phyloP scores from a whole-genome alignment of 30 jellyfish, hydroid and myxozoan genomes.

The Calvadosia cruxmelitensis region DNA sequence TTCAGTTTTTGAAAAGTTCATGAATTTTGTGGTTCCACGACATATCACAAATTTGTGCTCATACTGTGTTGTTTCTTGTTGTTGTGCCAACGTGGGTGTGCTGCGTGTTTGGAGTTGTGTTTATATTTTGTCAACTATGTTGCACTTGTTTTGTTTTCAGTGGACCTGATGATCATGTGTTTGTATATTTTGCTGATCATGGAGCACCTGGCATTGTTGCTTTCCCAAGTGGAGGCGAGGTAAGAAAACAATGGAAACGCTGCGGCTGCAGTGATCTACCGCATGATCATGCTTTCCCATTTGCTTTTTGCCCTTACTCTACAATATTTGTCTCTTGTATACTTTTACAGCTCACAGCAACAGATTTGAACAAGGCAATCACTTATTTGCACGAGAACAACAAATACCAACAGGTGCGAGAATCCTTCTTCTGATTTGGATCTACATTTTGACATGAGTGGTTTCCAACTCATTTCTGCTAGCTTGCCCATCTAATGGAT shows the following conservation, averaged over 20 bases:
- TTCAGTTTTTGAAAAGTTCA: too few relatives aligned
- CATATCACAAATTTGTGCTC: too few relatives aligned
- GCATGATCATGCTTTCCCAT: too few relatives aligned
- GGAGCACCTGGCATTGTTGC: constrained; percentile 98
- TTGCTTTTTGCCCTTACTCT: too few relatives aligned
- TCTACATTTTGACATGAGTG: background rate
- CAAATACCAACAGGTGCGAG: constrained; percentile 52
- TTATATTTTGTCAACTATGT: background rate
- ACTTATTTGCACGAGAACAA: constrained; percentile 44
- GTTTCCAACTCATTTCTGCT: background rate
- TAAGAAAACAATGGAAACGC: background rate
- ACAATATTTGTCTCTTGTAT: too few relatives aligned
- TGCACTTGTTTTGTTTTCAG: constrained; percentile 23
- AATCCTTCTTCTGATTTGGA: background rate
- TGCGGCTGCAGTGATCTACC: too few relatives aligned
- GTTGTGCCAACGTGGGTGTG: too few relatives aligned
- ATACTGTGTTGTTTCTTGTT: too few relatives aligned
- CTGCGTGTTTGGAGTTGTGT: background rate
- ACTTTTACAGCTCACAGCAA: constrained; percentile 31
- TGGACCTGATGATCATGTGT: constrained; percentile 93
- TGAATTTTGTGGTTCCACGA: too few relatives aligned
- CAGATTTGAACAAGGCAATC: constrained; percentile 46
- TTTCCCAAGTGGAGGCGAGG: constrained; percentile 47
- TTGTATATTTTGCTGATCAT: constrained; percentile 95
- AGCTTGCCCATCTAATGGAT: background rate